Base-by-base conservation (phyloP, 2,797 vertebrate species). In the Mycteria americana region DNA sequence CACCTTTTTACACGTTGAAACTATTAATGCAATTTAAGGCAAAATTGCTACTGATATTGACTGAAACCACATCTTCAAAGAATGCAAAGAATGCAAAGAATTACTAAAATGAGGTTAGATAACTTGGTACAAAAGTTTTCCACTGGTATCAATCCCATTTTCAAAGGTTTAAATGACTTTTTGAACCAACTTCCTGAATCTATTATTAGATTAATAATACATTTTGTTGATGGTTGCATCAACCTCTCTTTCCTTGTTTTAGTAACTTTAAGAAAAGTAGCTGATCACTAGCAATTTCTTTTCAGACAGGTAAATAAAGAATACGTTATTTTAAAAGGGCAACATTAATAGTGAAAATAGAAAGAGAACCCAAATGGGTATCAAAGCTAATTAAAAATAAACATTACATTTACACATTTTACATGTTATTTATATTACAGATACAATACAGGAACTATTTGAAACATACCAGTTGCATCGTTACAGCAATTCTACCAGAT, bases 1-100 rank as follows among this genome's bases (percentile, higher is more conserved):
- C 6, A 45, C 18, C 3, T 35, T 76, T 76, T 74, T 13, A 75
- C 12, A 50, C 0, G 0, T 3, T 86, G 14, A 88, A 85, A 43
- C 7, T 68, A 53, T 24, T 48, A 1, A 79, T 7, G 5, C 3
- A 72, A 35, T 60, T 60, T 80, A 75, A 84, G 41, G 1, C 8
- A 41, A 72, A 88, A 57, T 4, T 79, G 4, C 17, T 41, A 39
- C 24, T 31, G 10, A 12, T 54, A 57, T 27, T 73, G n/a, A 74
- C 7, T 7, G 28, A 77, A 77, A 50, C 1, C 31, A 53, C 23
- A 48, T 64, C 91, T 88, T 59, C 72, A 79, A 70, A 60, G 9
- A 88, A 81, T 15, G 9, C 11, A 37, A 37, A 37, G 37, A 37
- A 37, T 37, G 37, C 37, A 37, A 37, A 37, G 37, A 37, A 37